These are phyloP conservation scores for Cheilosia soror DNA, from an alignment of 2,888 invertebrate genomes.

Conservation along the genomic window DNA sequence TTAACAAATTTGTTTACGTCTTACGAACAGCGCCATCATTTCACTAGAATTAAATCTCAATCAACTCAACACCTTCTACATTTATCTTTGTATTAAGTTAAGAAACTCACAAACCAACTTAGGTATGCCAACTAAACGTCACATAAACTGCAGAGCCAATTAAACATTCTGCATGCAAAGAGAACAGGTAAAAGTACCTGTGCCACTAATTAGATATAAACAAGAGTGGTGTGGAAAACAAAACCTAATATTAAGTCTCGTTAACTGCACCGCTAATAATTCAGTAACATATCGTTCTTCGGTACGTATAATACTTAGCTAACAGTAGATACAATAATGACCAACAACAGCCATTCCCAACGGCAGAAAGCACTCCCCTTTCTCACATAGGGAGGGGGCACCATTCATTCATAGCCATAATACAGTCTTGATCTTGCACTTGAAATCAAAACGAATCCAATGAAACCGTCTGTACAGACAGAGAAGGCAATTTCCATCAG, in stretches of 20 bases:
- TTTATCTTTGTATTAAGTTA: too few species aligned
- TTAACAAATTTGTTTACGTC: too few species aligned
- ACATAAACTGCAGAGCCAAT: too few species aligned
- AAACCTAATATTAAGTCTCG: slow-evolving; percentile 14
- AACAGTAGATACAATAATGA: neutral
- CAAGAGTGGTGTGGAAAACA: slow-evolving; percentile 13
- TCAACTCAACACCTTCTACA: too few species aligned
- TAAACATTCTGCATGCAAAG: too few species aligned
- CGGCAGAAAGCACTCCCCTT: neutral
- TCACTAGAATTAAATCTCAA: too few species aligned
- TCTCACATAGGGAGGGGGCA: neutral
- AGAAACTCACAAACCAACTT: too few species aligned
- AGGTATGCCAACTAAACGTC: too few species aligned
- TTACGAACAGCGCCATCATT: too few species aligned
- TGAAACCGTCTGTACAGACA: neutral
- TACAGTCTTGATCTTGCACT: slow-evolving; percentile 63
- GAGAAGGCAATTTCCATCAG: slow-evolving; percentile 7
- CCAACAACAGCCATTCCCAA: neutral
- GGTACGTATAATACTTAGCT: slow-evolving; percentile 1
- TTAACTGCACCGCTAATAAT: neutral
- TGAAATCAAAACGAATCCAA: slow-evolving; percentile 31
- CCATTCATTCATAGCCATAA: slow-evolving; percentile 37
- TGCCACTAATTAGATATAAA: neutral
- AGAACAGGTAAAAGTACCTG: too few species aligned
- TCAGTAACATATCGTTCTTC: slow-evolving; percentile 12